Percentiles rank a stretch among this genome's conserved stretches.
These are phyloP conservation scores for Argyrosomus regius DNA, from an alignment of 2,797 vertebrate species.

Conservation along the genomic window DNA sequence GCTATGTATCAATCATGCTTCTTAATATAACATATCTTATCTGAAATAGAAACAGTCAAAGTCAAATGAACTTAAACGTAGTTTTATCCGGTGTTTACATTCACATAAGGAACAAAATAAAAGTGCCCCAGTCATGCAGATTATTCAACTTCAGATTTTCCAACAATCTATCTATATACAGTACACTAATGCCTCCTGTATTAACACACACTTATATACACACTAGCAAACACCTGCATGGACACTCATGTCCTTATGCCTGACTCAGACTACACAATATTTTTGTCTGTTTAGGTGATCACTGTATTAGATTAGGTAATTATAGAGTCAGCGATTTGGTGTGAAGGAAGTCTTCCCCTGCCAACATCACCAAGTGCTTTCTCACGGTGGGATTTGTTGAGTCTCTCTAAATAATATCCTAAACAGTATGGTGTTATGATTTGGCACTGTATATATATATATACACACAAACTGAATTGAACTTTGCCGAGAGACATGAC, in stretches of 20 bases:
- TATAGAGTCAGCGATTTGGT: too few species aligned
- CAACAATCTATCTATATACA: not conserved
- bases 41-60: not conserved
- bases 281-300: not conserved
- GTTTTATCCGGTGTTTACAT: not conserved
- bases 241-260: not conserved
- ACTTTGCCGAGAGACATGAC: too few species aligned
- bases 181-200: not conserved
- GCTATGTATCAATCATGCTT: not conserved
- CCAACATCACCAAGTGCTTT: too few species aligned
- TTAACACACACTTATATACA: not conserved
- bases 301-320: too few species aligned
- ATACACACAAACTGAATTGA: too few species aligned
- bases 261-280: not conserved
- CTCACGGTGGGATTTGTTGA: too few species aligned
- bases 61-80: not conserved
- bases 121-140: not conserved
- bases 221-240: not conserved
- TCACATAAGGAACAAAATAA: not conserved
- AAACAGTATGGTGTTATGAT: too few species aligned
- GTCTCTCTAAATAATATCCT: too few species aligned
- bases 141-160: not conserved
- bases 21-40: not conserved
- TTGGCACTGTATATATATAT: too few species aligned
- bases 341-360: too few species aligned